These are phyloP conservation scores for Melanotaenia duboulayi DNA, from an alignment of 2,113 vertebrate genomes.

Conservation along the genomic window DNA sequence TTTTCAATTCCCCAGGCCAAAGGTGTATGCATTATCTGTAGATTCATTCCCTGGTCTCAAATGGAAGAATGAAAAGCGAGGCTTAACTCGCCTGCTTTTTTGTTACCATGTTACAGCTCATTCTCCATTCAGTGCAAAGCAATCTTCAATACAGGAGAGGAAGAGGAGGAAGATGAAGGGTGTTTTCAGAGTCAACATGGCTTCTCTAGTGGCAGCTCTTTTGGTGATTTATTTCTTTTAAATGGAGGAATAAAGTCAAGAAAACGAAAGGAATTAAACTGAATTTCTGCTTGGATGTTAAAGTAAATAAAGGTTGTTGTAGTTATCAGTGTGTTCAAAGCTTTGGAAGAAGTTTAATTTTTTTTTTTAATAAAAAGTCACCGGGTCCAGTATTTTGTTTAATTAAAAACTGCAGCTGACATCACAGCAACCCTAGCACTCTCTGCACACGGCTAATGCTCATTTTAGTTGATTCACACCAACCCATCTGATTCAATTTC, in stretches of 20 bases:
- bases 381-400: too few relatives aligned
- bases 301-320: too few relatives aligned
- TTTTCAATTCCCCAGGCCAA: conserved; percentile 56
- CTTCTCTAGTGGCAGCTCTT: neutral
- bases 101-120: conserved; percentile 49
- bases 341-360: too few relatives aligned
- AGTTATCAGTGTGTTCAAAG: too few relatives aligned
- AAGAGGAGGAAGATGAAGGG: conserved; percentile 7
- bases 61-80: conserved; percentile 53
- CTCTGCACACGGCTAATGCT: too few relatives aligned
- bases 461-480: too few relatives aligned
- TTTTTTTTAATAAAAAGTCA: too few relatives aligned
- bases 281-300: neutral
- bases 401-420: too few relatives aligned
- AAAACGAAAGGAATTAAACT: neutral
- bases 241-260: neutral
- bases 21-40: conserved; percentile 64
- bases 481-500: too few relatives aligned
- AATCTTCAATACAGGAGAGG: conserved; percentile 43
- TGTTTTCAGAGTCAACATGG: neutral
- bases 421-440: too few relatives aligned
- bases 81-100: conserved; percentile 53
- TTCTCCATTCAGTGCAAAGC: conserved; percentile 49
- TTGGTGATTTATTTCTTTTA: neutral
- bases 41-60: conserved; percentile 60